Base-by-base conservation (phyloP, 1,140 invertebrate species). In the Drosophila rhopaloa region DNA sequence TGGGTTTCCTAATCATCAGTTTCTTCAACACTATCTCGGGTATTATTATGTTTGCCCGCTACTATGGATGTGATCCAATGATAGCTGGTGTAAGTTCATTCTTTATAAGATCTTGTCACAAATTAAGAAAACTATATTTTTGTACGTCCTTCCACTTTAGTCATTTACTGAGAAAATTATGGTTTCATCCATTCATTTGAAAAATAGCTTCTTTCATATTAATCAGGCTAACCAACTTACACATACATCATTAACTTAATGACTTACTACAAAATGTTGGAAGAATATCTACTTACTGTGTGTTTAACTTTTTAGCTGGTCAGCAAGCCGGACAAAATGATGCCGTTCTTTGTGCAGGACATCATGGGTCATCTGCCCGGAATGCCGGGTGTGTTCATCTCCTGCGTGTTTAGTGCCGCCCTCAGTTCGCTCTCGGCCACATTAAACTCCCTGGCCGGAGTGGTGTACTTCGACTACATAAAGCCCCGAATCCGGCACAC, bases 391-490 rank as follows among this genome's bases (percentile, higher is more conserved):
- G 57, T 96, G 1, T 96, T 96, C 77, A 93, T 96, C 5, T 95
- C 95, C 40, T 95, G 95, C 55, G 93, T 96, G 2, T 95, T 96
- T 58, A 95, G 95, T 81, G 95, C 95, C 24, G 95, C 95, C 19
- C 92, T 72, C 83, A 97, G 96, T 90, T 96, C 95, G 11, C 95
- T 96, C 93, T 96, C 95, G 0, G 95, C 95, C 9, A 95, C 94
- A 0, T 86, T 97, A 1, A 96, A 96, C 88, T 96, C 96, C 2
- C 94, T 97, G 93, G 94, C 96, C 1, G 96, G 96, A 1, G 95
- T 96, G 0, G 95, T 96, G 61, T 95, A 95, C 90, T 95, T 96
- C 84, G 96, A 97, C 90, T 94, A 96, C 79, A 94, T 96, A 2
- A 95, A 94, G 68, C 95, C 57, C 67, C 93, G 65, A 57, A 95